phyloP scores from a whole-genome alignment of 2,888 invertebrate genomes.

The Busseola fusca region DNA sequence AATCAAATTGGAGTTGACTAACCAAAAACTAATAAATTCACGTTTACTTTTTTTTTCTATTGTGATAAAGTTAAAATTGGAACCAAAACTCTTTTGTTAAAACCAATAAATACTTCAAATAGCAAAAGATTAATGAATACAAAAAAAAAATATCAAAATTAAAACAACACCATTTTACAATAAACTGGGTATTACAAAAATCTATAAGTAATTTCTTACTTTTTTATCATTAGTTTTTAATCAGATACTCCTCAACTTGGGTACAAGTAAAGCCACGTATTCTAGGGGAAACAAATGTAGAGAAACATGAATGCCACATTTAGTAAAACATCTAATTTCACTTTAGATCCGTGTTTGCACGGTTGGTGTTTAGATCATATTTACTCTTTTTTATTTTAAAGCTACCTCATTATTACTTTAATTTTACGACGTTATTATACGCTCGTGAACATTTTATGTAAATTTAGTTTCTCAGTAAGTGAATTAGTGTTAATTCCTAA shows the following conservation, averaged over 20 bases:
- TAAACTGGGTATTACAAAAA: neutral
- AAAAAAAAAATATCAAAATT: neutral
- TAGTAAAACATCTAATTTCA: too few species aligned
- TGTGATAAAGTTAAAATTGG: neutral
- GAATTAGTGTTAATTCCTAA: too few species aligned
- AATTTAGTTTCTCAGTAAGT: too few species aligned
- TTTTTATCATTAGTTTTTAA: slow-evolving; percentile 5
- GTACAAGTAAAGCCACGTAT: slow-evolving; percentile 3
- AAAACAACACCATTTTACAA: neutral
- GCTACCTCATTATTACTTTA: too few species aligned
- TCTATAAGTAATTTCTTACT: too few species aligned
- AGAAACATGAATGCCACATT: too few species aligned
- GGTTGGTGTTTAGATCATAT: too few species aligned
- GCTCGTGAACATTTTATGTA: too few species aligned
- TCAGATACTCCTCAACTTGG: slow-evolving; percentile 23
- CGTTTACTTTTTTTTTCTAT: neutral
- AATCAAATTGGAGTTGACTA: slow-evolving; percentile 3
- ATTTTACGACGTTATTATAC: too few species aligned
- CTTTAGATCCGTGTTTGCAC: too few species aligned
- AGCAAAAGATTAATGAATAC: neutral
- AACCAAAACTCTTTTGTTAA: neutral
- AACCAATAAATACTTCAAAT: neutral
- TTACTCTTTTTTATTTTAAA: too few species aligned
- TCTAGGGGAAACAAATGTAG: neutral
- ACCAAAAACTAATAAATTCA: slow-evolving; percentile 21